Evolutionary conservation across 64 coral and sea anemone genomes (phyloP).

Genomic region (Actinia tenebrosa): DNA sequence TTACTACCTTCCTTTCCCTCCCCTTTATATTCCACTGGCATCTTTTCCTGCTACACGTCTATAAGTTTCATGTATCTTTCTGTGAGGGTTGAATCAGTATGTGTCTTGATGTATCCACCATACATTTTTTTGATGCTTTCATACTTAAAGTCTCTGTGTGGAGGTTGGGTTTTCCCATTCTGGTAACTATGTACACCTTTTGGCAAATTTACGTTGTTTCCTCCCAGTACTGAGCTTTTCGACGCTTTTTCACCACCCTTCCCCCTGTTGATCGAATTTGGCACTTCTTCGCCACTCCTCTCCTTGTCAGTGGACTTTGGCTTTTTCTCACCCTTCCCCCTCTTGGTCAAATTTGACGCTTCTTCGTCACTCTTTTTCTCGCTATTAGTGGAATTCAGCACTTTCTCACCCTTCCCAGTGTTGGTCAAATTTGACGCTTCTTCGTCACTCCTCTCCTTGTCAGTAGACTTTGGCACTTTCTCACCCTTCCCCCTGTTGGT

Average conservation of each 20-base stretch:
- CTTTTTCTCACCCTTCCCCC: background rate
- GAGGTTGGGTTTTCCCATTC: background rate
- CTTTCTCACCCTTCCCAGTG: background rate
- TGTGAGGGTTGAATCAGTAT: background rate
- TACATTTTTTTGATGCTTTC: background rate
- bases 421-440: too few relatives aligned
- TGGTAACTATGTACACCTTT: background rate
- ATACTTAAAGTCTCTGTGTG: background rate
- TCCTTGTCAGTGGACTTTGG: background rate
- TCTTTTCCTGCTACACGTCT: background rate
- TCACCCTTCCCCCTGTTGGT: background rate
- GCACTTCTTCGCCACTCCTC: background rate
- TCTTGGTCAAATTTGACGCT: too few relatives aligned
- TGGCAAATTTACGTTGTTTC: background rate
- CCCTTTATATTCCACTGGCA: background rate
- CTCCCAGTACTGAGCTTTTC: background rate
- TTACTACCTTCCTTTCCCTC: background rate
- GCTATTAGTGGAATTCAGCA: background rate
- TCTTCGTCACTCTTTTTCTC: background rate
- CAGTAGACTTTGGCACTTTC: background rate
- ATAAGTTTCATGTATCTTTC: background rate
- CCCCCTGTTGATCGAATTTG: background rate
- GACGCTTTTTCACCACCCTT: background rate
- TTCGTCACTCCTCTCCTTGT: background rate
- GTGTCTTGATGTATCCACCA: background rate